Evolutionary conservation across 2,797 vertebrate genomes (phyloP).

Genomic region (Peromyscus aztecus): DNA sequence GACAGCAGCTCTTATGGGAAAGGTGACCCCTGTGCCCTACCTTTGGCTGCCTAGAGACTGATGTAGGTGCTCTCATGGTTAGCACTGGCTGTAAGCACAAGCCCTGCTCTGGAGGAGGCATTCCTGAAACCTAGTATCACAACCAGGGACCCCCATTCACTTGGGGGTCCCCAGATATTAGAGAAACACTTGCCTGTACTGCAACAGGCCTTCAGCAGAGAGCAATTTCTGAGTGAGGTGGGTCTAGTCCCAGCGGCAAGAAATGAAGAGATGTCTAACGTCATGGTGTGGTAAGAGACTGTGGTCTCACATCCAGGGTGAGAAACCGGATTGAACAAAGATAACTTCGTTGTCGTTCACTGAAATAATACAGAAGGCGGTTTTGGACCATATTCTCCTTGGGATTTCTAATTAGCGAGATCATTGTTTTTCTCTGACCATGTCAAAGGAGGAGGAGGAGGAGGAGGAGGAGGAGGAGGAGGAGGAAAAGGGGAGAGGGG

Average conservation of each 20-base stretch:
- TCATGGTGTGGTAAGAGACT: neutral
- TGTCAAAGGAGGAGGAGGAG: no score
- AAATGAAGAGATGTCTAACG: neutral
- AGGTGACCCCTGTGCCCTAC: neutral
- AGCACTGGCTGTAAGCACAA: neutral
- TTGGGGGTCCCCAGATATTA: neutral
- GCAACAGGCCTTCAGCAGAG: neutral
- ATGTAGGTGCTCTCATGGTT: neutral
- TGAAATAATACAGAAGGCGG: neutral
- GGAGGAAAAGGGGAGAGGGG: neutral
- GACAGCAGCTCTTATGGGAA: neutral
- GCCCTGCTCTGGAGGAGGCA: neutral
- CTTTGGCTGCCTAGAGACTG: neutral
- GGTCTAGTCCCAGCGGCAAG: neutral
- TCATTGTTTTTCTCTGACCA: slow-evolving; percentile 17
- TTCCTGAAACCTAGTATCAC: neutral
- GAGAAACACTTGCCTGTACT: neutral
- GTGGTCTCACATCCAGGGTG: neutral
- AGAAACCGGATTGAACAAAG: slow-evolving; percentile 12
- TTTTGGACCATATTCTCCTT: neutral
- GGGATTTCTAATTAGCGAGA: slow-evolving; percentile 12
- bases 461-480: no score
- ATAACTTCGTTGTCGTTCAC: neutral
- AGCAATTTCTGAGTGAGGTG: neutral
- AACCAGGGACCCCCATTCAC: neutral